Conservation (phyloP, 53 echinoderm and acorn worm species). For the Holothuria scabra region DNA sequence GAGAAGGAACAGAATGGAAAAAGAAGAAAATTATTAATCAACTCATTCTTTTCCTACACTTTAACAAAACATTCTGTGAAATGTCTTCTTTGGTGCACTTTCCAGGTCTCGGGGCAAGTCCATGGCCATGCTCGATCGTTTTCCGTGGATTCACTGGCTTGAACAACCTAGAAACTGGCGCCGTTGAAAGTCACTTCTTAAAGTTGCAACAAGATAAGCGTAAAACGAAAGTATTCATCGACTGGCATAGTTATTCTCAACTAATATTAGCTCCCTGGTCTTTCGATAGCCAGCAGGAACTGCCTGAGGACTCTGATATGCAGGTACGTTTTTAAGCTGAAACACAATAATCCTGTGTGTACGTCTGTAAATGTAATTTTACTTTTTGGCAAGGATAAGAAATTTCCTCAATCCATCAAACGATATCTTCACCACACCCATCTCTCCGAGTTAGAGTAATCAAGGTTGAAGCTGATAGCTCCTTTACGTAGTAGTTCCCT, state of each 20-base stretch:
- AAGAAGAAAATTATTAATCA: too few relatives aligned
- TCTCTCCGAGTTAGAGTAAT: too few relatives aligned
- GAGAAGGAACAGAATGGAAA: too few relatives aligned
- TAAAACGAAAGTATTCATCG: slow-evolving; percentile 73
- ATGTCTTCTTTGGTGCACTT: too few relatives aligned
- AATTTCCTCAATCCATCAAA: too few relatives aligned
- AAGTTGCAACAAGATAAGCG: slow-evolving; percentile 30
- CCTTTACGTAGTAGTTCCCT: too few relatives aligned
- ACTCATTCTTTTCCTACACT: neutral
- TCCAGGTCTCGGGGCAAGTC: slow-evolving; percentile 67
- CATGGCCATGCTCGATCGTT: slow-evolving; percentile 65
- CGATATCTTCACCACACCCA: too few relatives aligned
- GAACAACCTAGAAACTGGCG: slow-evolving; percentile 63
- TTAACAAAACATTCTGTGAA: too few relatives aligned
- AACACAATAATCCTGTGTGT: too few relatives aligned
- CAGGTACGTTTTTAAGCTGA: slow-evolving; percentile 34
- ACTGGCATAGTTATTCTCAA: slow-evolving; percentile 87
- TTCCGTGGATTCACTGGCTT: slow-evolving; percentile 60
- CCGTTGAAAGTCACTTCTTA: slow-evolving; percentile 54
- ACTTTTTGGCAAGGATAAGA: too few relatives aligned
- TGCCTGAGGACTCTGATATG: slow-evolving; percentile 55
- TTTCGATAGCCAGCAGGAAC: slow-evolving; percentile 23
- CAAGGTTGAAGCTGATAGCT: too few relatives aligned
- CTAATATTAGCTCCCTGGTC: slow-evolving; percentile 80
- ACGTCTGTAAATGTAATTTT: too few relatives aligned